Conservation (phyloP, 2,797 vertebrate species). For the Galago senegalensis region DNA sequence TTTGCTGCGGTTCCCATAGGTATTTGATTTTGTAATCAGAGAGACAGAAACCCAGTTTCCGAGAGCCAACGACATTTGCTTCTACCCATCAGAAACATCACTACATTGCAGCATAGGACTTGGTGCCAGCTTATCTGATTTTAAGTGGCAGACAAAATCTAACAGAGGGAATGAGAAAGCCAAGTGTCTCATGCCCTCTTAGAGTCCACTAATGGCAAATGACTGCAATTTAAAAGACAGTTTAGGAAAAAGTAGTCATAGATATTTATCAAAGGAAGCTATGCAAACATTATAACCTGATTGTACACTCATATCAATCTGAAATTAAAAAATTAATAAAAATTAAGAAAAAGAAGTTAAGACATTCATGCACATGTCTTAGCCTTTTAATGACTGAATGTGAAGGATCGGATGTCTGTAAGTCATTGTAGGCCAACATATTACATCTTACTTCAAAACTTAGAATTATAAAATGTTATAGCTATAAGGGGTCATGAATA, state of each 20-base stretch:
- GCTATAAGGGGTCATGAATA: neutral
- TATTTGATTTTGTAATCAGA: conserved; percentile 27
- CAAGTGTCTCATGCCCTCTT: neutral
- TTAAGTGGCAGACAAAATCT: neutral
- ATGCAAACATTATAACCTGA: neutral
- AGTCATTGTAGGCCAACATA: neutral
- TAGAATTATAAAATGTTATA: neutral
- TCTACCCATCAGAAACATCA: neutral
- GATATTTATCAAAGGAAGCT: conserved; percentile 3
- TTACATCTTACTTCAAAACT: conserved; percentile 9
- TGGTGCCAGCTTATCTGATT: neutral
- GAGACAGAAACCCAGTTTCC: neutral
- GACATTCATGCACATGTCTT: neutral
- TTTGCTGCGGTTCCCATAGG: neutral
- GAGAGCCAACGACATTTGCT: neutral
- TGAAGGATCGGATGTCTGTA: neutral
- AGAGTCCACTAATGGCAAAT: conserved; percentile 20
- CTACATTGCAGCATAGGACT: neutral
- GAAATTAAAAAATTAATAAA: too few species aligned
- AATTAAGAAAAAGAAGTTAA: neutral
- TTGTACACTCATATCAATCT: too few species aligned
- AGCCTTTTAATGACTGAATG: neutral
- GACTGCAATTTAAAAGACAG: conserved; percentile 32
- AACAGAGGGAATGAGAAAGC: conserved; percentile 6
- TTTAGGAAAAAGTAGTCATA: neutral